These are phyloP conservation scores for Chrysolina haemoptera DNA, from an alignment of 2,888 invertebrate species.

Conservation along the genomic window DNA sequence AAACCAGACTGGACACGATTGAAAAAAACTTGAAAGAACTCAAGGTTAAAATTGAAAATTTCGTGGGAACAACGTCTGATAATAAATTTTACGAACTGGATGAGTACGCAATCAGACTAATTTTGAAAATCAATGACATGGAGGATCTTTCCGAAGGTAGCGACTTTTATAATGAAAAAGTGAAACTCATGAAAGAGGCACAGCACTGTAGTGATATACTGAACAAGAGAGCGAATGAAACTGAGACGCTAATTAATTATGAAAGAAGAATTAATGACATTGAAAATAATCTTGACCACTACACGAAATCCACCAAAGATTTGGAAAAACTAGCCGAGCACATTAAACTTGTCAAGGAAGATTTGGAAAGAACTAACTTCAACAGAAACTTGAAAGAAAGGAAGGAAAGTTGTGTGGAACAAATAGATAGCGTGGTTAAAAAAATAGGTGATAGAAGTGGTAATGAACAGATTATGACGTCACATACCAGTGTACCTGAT, in stretches of 20 bases:
- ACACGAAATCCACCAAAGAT: slow-evolving; percentile 32
- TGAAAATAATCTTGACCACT: slow-evolving; percentile 37
- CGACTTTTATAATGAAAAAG: slow-evolving; percentile 45
- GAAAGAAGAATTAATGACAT: slow-evolving; percentile 50
- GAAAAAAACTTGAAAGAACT: slow-evolving; percentile 47
- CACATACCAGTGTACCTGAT: too few relatives aligned
- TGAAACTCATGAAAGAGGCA: slow-evolving; percentile 51
- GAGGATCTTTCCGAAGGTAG: slow-evolving; percentile 42
- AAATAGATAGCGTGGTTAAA: slow-evolving; percentile 40
- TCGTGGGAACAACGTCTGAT: slow-evolving; percentile 50
- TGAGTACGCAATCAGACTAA: slow-evolving; percentile 47
- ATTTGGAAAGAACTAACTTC: slow-evolving; percentile 30
- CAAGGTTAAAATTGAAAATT: slow-evolving; percentile 48
- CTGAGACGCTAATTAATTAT: slow-evolving; percentile 50
- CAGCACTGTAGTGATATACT: slow-evolving; percentile 50
- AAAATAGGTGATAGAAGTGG: slow-evolving; percentile 23
- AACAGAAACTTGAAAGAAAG: slow-evolving; percentile 45
- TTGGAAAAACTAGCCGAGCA: slow-evolving; percentile 33
- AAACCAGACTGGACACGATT: slow-evolving; percentile 46
- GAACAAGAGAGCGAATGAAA: slow-evolving; percentile 52
- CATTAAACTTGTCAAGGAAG: slow-evolving; percentile 23
- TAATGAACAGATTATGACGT: not conserved
- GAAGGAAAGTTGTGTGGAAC: slow-evolving; percentile 45
- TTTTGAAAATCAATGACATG: slow-evolving; percentile 50
- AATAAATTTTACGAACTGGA: slow-evolving; percentile 53